Evolutionary conservation across 2,113 vertebrate genomes (phyloP), one percentile per base, ranked within the genome.

Genomic region (Junco hyemalis): DNA sequence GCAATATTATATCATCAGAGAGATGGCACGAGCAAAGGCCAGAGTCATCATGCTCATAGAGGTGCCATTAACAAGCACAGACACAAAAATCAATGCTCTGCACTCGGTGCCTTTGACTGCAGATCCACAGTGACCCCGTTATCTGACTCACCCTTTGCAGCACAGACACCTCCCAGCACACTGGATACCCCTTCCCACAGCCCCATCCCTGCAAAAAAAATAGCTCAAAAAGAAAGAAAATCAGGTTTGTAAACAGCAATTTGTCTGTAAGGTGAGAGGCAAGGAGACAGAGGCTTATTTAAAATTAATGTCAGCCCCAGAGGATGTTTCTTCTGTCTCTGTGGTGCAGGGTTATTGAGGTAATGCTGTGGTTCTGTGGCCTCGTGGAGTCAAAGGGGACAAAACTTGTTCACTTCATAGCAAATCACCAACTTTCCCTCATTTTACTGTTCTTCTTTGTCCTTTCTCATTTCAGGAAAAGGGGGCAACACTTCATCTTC

Each of bases 1-100:
- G 66, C 57, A 81, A 74, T 86, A 68, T 93, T 81, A 17, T 76
- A 69, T 92, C 92, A 93, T 60, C 69, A 64, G 81, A 87, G 61
- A 65, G 77, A 12, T 25, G 50, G 61, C 66, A 71, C 6, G 35
- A 93, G 77, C 93, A 91, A 81, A 95, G 56, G 50, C 69, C 73
- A 31, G 83, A 91, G 65, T n/a, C 81, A 57, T 72, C 42, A 4
- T 9, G 21, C 28, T 57, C 59, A 3, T 42, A 6, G 36, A 85
- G 91, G 81, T 85, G 73, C 50, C 73, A 82, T 93, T 95, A 91
- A 82, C 70, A 92, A 93, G 66, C 70, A 53, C 61, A 77, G 87
- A 76, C 59, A 80, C 33, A 80, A 94, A 91, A 94, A 87, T 92
- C 91, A 86, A 87, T 95, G 94, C 29, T 2, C 16, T 59, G 68